Base-by-base conservation (phyloP, 2,797 vertebrate species). In the Phylloscopus collybita region DNA sequence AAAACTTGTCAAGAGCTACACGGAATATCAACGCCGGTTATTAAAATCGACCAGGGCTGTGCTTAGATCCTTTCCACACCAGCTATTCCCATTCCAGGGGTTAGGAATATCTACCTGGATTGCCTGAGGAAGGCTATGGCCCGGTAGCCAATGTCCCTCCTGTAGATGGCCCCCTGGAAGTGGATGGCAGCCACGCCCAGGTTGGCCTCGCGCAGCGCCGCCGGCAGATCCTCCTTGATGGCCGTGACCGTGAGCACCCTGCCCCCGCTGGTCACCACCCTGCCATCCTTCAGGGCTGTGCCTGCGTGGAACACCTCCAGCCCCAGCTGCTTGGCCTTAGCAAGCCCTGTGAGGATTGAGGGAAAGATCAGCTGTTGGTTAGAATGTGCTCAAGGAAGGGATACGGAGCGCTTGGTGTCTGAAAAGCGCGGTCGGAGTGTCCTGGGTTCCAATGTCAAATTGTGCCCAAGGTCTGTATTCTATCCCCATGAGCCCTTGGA, bases 261-360 rank as follows among this genome's bases (percentile, higher is more conserved):
- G 32, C 99, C 99, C 0, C 99, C 99, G 0, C 95, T 99, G 72
- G 99, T 99, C 19, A 99, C 97, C 86, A 99, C 97, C 74, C 87
- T 97, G 34, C 96, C 98, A 1, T 98, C 98, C 87, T 98, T 98
- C 49, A 99, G 96, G 14, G 98, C 93, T 0, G 99, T 99, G 76
- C 99, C 99, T 0, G 99, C 98, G 9, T 99, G 99, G 97, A 99
- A 99, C 45, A 99, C 98, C 96, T 99, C 98, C 79, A 99, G 88
- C 9, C 98, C 99, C 82, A 97, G 97, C 18, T 98, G 98, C 84
- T 97, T 96, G 49, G 98, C 98, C 95, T 98, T 97, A 9, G 98
- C 92, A 76, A 99, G 94, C 54, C 99, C 99, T 86, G 74, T 22
- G 74, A 66, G 65, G 1, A 1, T 6, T 0, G 56, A 2, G 6